Percentiles rank a stretch among this genome's conserved stretches.
These are phyloP conservation scores for Echinometra lucunter DNA, from an alignment of 53 echinoderm and acorn worm genomes.

Conservation along the genomic window DNA sequence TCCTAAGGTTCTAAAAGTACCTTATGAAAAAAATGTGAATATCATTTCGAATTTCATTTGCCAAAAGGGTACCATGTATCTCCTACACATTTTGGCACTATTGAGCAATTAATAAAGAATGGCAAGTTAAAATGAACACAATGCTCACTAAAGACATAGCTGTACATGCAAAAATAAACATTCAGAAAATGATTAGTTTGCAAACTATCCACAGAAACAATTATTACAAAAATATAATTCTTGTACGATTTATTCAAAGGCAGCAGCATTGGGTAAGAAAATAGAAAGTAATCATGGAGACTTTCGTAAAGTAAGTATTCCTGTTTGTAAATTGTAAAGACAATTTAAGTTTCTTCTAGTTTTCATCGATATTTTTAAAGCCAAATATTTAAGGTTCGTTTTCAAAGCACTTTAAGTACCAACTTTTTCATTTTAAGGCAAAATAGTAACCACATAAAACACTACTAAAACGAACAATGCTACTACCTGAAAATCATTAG, in stretches of 20 bases:
- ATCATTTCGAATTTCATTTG: too few species aligned
- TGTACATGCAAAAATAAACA: neutral
- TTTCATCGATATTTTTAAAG: too few species aligned
- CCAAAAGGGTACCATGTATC: neutral
- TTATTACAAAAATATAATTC: neutral
- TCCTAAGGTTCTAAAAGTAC: neutral
- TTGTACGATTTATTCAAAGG: neutral
- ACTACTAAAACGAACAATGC: too few species aligned
- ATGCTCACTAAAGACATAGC: neutral
- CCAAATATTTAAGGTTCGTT: too few species aligned
- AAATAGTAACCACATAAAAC: neutral
- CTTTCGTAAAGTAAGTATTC: too few species aligned
- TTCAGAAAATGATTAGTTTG: conserved; percentile 6
- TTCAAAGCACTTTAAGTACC: too few species aligned
- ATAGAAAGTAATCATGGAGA: neutral
- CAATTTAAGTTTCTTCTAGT: too few species aligned
- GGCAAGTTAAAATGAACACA: neutral
- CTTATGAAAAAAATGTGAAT: too few species aligned
- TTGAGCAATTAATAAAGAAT: neutral
- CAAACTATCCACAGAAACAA: neutral
- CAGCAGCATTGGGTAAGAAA: neutral
- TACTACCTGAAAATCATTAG: neutral
- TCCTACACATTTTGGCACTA: neutral
- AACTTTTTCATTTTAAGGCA: neutral
- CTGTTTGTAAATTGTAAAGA: too few species aligned